A percentile compares a stretch with the other conserved stretches of the same genome.
phyloP scores from a whole-genome alignment of 2,888 invertebrate species.

The Thelaira solivaga region DNA sequence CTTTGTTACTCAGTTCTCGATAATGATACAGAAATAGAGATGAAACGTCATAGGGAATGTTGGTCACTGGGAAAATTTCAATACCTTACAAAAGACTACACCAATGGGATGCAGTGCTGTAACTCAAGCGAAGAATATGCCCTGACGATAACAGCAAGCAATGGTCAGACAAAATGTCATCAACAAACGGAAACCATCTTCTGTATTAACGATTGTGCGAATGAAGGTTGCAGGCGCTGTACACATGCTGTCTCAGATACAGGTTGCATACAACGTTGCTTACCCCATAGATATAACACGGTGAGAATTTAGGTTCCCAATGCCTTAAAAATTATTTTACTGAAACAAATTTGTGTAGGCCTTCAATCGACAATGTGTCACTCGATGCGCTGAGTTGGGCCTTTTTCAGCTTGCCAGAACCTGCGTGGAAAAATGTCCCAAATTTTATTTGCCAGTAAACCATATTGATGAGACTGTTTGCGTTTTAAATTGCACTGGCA shows the following conservation, averaged over 20 bases:
- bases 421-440: slow-evolving; percentile 85
- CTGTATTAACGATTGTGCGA: slow-evolving; percentile 37
- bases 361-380: slow-evolving; percentile 37
- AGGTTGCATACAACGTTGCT: slow-evolving; percentile 32
- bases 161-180: too few species aligned
- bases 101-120: neutral
- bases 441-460: slow-evolving; percentile 68
- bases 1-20: slow-evolving; percentile 76
- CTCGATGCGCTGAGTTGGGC: slow-evolving; percentile 65
- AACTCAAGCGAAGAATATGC: too few species aligned
- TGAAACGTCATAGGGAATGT: slow-evolving; percentile 79
- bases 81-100: slow-evolving; percentile 50
- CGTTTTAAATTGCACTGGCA: slow-evolving; percentile 66
- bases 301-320: slow-evolving; percentile 12
- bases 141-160: too few species aligned
- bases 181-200: neutral
- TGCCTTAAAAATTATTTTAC: neutral
- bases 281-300: slow-evolving; percentile 19
- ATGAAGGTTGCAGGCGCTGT: slow-evolving; percentile 69
- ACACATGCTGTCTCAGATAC: slow-evolving; percentile 6
- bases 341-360: slow-evolving; percentile 11
- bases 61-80: slow-evolving; percentile 82
- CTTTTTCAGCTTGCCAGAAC: slow-evolving; percentile 65
- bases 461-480: slow-evolving; percentile 62
- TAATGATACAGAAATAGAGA: neutral